Conservation (phyloP, 2,797 vertebrate genomes). For the Perodicticus potto region DNA sequence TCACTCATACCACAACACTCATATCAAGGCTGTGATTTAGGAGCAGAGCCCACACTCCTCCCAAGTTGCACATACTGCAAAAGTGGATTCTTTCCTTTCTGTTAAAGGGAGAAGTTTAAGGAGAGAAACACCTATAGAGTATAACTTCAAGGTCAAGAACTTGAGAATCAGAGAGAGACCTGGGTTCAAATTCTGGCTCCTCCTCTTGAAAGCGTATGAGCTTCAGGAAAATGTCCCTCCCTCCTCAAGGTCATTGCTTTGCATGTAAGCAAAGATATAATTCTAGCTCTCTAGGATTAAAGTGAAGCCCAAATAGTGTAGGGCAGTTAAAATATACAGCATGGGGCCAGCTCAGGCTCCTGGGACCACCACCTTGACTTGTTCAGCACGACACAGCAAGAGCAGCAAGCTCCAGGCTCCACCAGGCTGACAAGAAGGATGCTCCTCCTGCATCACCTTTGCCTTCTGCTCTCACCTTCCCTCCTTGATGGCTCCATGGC, state of each 20-base stretch:
- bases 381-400: background rate
- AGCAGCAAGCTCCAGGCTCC: background rate
- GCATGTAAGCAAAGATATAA: background rate
- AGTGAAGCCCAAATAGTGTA: background rate
- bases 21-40: constrained; percentile 51
- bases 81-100: constrained; percentile 56
- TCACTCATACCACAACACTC: constrained; percentile 65
- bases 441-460: background rate
- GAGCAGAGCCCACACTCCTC: constrained; percentile 25
- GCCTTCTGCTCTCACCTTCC: background rate
- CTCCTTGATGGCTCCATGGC: background rate
- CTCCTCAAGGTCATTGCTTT: background rate
- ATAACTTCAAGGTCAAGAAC: background rate
- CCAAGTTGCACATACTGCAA: constrained; percentile 70
- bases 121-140: background rate
- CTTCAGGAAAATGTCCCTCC: background rate
- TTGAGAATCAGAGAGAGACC: background rate
- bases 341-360: background rate
- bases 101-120: background rate
- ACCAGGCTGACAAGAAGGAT: background rate
- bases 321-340: background rate
- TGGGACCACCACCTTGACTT: background rate
- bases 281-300: background rate
- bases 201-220: background rate
- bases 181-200: background rate